Evolutionary conservation across 2,888 invertebrate genomes (phyloP).

Genomic region (Lamellibrachia satsuma): DNA sequence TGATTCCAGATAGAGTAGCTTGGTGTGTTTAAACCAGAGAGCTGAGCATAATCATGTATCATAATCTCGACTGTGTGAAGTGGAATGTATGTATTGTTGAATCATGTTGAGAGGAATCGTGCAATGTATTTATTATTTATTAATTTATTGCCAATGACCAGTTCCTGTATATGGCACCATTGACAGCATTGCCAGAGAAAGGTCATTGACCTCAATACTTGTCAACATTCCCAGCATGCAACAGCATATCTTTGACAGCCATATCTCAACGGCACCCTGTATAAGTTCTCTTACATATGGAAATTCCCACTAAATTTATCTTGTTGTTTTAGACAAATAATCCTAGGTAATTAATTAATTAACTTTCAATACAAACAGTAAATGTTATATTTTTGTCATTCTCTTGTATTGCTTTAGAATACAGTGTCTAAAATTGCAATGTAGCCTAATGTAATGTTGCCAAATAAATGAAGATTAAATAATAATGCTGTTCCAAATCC

Average conservation of each 20-base stretch:
- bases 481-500: not conserved
- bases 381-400: too few species aligned
- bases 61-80: not conserved
- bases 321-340: not conserved
- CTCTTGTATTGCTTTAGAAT: too few species aligned
- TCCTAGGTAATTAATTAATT: not conserved
- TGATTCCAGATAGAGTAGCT: not conserved
- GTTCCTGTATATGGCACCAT: not conserved
- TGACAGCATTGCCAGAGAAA: not conserved
- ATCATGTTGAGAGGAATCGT: not conserved
- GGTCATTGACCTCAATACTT: conserved; percentile 12
- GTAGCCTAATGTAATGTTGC: not conserved
- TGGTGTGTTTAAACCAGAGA: not conserved
- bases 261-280: not conserved
- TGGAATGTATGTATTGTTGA: not conserved
- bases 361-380: not conserved
- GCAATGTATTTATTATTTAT: conserved; percentile 13
- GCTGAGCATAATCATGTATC: not conserved
- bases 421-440: too few species aligned
- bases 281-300: not conserved
- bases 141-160: not conserved
- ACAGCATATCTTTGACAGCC: not conserved
- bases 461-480: not conserved
- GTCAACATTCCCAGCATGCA: conserved; percentile 11
- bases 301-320: not conserved